Evolutionary conservation across 1,140 invertebrate genomes (phyloP).

Genomic region (Cyphomyrmex costatus): DNA sequence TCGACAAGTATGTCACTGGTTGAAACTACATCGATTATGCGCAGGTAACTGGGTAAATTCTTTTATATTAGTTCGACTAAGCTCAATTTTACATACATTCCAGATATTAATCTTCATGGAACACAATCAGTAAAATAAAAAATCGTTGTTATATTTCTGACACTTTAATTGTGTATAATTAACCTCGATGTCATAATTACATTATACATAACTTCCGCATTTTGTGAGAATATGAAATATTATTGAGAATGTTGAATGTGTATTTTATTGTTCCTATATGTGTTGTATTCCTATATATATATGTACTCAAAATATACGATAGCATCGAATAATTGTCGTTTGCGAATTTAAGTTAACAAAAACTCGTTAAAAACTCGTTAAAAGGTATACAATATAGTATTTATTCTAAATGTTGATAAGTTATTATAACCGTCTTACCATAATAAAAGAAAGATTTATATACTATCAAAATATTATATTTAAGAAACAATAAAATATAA

Average conservation of each 20-base stretch:
- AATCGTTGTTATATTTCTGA: not conserved
- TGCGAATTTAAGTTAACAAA: not conserved
- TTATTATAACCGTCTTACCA: not conserved
- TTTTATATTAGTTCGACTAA: not conserved
- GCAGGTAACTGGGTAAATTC: not conserved
- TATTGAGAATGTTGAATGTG: not conserved
- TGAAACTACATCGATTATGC: constrained; percentile 15
- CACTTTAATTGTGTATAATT: constrained; percentile 27
- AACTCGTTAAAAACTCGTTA: not conserved
- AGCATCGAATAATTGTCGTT: not conserved
- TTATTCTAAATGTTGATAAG: not conserved
- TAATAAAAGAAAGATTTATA: not conserved
- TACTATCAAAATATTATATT: not conserved
- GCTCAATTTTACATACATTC: constrained; percentile 8
- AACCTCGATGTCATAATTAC: not conserved
- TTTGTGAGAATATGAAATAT: constrained; percentile 14
- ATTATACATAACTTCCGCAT: constrained; percentile 32
- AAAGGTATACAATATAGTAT: not conserved
- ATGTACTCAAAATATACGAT: not conserved
- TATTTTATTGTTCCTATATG: not conserved
- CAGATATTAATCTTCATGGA: not conserved
- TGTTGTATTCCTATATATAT: too few relatives aligned
- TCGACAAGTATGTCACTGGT: constrained; percentile 35
- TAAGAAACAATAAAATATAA: constrained; percentile 6
- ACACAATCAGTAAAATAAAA: not conserved